Evolutionary conservation across 2,113 vertebrate species (phyloP).

Genomic region (Mormoops blainvillei): DNA sequence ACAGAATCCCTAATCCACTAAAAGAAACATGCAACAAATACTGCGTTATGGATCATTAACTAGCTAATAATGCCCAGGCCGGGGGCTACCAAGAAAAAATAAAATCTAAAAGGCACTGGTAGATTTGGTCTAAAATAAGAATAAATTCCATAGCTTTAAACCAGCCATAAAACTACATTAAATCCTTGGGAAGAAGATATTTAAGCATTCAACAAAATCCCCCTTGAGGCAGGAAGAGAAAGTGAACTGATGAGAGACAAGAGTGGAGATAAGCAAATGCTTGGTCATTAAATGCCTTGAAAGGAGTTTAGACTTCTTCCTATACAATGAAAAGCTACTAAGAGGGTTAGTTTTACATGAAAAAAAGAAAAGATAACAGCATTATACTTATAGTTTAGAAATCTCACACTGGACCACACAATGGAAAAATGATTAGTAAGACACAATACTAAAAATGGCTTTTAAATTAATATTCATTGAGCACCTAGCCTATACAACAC

Average conservation of each 20-base stretch:
- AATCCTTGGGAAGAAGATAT: neutral
- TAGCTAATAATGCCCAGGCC: neutral
- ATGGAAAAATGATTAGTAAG: neutral
- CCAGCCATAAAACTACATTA: neutral
- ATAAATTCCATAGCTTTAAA: neutral
- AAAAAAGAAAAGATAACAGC: slow-evolving; percentile 26
- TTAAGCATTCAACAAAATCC: neutral
- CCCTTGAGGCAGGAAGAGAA: neutral
- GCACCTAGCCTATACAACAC: neutral
- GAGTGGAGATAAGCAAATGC: neutral
- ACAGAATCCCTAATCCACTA: neutral
- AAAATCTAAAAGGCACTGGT: neutral
- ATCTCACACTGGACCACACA: neutral
- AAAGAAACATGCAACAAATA: neutral
- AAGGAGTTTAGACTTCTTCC: neutral
- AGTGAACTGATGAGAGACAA: neutral
- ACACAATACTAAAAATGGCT: neutral
- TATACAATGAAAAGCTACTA: neutral
- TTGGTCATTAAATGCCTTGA: neutral
- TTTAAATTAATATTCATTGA: slow-evolving; percentile 19
- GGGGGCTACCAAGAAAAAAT: neutral
- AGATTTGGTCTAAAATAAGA: neutral
- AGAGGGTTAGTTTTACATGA: neutral
- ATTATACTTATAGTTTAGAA: slow-evolving; percentile 27
- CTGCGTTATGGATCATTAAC: neutral